Base-by-base conservation (phyloP, 2,888 invertebrate species). In the Tinea semifulvella region DNA sequence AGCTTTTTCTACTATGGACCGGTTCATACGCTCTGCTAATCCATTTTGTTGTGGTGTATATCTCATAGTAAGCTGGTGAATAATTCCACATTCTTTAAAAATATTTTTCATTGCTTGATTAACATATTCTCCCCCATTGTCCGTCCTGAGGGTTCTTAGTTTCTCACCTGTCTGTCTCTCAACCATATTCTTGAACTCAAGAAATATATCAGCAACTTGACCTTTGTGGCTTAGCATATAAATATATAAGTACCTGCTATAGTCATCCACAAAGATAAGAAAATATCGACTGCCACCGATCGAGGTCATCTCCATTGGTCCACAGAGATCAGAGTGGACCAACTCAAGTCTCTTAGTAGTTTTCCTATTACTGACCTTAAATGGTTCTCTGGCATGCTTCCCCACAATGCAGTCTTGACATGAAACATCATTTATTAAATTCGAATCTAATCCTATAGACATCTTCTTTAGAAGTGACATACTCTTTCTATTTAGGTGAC, bases 301-400 rank as follows among this genome's bases (percentile, higher is more conserved):
- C 38, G 43, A 46, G 8, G 35, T 42, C n/a, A 38, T 11, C 16
- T 44, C 22, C 20, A 38, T 17, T 13, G 35, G 59, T 28, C 64
- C 65, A 49, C 63, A 63, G 4, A 67, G 40, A 48, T 67, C 66
- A 3, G 59, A 46, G 45, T 67, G 64, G 2, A 68, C 45, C 16
- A 62, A 11, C 20, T 64, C 58, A 19, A 68, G 46, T 20, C 52
- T 8, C 26, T 49, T 44, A 18, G 28, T 51, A n/a, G 57, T 47
- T 28, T 47, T 25, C 4, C 43, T 36, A 10, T 17, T 36, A 16
- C 14, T 16, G 14, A 3, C 2, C 8, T 20, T 11, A 14, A 46
- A 46, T 14, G 43, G 43, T 20, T 14, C 1, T 42, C 43, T 14
- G 2, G 43, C 14, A 11, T 43, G 46, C 22, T 46, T 46, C 3